Percentiles rank a stretch among this genome's conserved stretches.
These are phyloP conservation scores for Halisarca cf. caerulea DNA, from an alignment of 37 sponge, comb jelly and placozoan genomes.

Conservation along the genomic window DNA sequence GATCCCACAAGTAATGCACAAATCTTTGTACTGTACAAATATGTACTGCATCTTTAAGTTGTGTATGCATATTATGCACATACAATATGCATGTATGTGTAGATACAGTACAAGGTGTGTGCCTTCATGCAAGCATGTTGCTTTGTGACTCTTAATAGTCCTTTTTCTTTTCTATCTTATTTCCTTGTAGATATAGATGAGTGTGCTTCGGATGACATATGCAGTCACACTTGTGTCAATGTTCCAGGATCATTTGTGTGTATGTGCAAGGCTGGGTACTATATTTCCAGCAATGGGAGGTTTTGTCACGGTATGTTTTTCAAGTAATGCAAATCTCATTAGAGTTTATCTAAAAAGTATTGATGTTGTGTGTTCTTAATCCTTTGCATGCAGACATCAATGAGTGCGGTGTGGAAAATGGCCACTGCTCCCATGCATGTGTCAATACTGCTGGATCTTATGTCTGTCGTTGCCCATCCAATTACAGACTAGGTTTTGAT, in stretches of 20 bases:
- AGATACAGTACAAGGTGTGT: no score
- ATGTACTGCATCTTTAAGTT: no score
- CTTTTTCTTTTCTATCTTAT: no score
- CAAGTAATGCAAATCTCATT: no score
- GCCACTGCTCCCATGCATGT: conserved; percentile 65
- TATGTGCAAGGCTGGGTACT: conserved; percentile 47
- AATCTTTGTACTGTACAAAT: no score
- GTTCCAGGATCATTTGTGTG: conserved; percentile 37
- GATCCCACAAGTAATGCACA: no score
- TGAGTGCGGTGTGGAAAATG: conserved; percentile 69
- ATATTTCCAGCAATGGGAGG: conserved; percentile 42
- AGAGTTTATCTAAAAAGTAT: no score
- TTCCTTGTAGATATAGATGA: conserved; percentile 51
- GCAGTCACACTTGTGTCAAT: conserved; percentile 53
- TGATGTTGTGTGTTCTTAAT: no score
- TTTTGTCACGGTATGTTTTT: conserved; percentile 61
- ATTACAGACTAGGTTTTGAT: not conserved
- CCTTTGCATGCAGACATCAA: conserved; percentile 49
- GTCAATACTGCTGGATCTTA: conserved; percentile 72
- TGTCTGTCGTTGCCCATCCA: conserved; percentile 41
- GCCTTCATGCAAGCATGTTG: no score
- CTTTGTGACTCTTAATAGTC: no score
- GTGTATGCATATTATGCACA: no score
- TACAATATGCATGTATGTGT: no score
- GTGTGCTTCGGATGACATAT: conserved; percentile 26